Percentiles rank a stretch among this genome's conserved stretches.
phyloP scores from a whole-genome alignment of 2,888 invertebrate genomes.

The Drosophila hamatofila region DNA sequence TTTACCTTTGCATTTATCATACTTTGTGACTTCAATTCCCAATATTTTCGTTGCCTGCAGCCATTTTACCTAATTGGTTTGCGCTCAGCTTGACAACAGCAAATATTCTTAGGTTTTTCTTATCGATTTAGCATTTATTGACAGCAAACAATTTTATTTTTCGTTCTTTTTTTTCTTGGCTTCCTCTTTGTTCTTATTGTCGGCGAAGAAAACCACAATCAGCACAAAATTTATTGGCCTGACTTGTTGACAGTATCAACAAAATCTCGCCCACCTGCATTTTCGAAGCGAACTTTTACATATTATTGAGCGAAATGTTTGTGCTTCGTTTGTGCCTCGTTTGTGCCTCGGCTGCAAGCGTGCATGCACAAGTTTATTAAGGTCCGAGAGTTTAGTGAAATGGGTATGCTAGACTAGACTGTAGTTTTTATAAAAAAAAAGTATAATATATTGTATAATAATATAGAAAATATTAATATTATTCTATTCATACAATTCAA shows the following conservation, averaged over 20 bases:
- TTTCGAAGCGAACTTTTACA: conserved; percentile 22
- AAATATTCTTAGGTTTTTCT: conserved; percentile 30
- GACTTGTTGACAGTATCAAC: conserved; percentile 38
- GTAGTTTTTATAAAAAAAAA: not conserved
- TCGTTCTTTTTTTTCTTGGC: not conserved
- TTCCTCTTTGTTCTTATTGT: not conserved
- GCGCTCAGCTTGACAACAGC: conserved; percentile 2
- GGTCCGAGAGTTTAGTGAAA: no score
- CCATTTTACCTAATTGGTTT: conserved; percentile 65
- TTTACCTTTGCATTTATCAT: conserved; percentile 47
- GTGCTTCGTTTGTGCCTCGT: not conserved
- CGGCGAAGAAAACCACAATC: not conserved
- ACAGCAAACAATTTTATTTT: conserved; percentile 45
- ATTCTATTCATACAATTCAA: no score
- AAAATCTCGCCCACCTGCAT: conserved; percentile 30
- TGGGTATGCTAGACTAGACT: not conserved
- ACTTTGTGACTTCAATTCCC: conserved; percentile 28
- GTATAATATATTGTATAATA: no score
- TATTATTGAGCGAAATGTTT: conserved; percentile 1
- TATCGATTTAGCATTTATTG: conserved; percentile 73
- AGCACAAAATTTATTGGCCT: conserved; percentile 3
- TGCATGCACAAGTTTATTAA: not conserved
- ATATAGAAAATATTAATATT: no score
- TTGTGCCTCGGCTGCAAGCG: not conserved
- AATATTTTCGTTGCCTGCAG: conserved; percentile 31